Evolutionary conservation across 1,140 invertebrate species (phyloP).

Genomic region (Drosophila lowei): DNA sequence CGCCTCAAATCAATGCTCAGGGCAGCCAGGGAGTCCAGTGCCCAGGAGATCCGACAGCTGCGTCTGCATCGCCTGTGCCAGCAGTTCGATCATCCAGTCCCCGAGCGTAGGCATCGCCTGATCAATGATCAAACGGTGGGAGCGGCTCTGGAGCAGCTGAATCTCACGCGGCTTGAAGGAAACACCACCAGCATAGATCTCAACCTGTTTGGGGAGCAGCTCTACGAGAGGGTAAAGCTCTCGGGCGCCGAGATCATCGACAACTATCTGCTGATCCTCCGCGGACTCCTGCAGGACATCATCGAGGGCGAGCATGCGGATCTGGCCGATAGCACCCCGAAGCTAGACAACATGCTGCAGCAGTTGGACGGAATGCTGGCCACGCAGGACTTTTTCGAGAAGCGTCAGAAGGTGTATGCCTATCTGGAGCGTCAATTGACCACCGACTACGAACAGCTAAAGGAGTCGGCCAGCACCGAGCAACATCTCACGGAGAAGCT

Average conservation of each 20-base stretch:
- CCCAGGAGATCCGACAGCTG: constrained; percentile 67
- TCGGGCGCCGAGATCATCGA: constrained; percentile 70
- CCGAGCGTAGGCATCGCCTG: constrained; percentile 9
- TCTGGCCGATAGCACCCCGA: constrained; percentile 32
- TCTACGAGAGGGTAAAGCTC: constrained; percentile 63
- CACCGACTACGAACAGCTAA: constrained; percentile 47
- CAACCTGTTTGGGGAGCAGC: constrained; percentile 52
- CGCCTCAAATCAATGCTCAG: constrained; percentile 51
- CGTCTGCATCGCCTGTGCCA: constrained; percentile 66
- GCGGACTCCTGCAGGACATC: constrained; percentile 63
- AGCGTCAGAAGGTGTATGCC: constrained; percentile 64
- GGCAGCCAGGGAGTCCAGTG: constrained; percentile 51
- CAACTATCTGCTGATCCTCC: constrained; percentile 66
- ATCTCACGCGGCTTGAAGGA: constrained; percentile 29
- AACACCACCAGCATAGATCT: constrained; percentile 39
- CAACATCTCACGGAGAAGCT: constrained; percentile 58
- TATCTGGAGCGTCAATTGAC: constrained; percentile 59
- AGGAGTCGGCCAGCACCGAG: constrained; percentile 18
- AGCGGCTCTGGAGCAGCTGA: constrained; percentile 54
- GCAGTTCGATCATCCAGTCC: constrained; percentile 49
- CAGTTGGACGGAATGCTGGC: constrained; percentile 61
- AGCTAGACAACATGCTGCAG: constrained; percentile 31
- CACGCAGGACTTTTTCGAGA: constrained; percentile 68
- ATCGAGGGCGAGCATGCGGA: constrained; percentile 57
- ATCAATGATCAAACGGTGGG: constrained; percentile 53